These are phyloP conservation scores for Pristiophorus japonicus DNA, from an alignment of 2,113 vertebrate species.

Conservation along the genomic window DNA sequence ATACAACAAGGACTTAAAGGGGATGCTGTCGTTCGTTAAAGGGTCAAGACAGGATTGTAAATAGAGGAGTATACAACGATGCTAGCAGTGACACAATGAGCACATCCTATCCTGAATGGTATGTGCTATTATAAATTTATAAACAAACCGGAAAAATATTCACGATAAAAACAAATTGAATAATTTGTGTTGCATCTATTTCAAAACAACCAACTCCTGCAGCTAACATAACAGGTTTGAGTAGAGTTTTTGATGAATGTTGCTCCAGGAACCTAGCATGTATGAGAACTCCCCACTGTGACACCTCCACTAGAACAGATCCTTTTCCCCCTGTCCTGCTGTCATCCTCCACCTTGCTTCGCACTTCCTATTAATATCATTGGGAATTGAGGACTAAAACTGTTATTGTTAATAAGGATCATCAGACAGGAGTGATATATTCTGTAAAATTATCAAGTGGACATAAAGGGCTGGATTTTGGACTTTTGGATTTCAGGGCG, in stretches of 20 bases:
- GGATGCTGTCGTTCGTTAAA: not conserved
- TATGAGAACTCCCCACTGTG: not conserved
- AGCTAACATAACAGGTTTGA: not conserved
- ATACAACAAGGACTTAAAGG: not conserved
- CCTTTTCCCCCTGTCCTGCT: not conserved
- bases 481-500: no score
- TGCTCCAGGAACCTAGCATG: not conserved
- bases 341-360: not conserved
- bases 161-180: not conserved
- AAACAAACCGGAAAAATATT: not conserved
- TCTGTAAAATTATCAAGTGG: not conserved
- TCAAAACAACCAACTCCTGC: not conserved
- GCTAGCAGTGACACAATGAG: not conserved
- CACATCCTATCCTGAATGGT: not conserved
- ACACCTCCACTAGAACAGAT: not conserved
- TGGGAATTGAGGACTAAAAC: not conserved
- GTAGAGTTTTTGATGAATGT: slow-evolving; percentile 16
- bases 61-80: not conserved
- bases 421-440: not conserved
- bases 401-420: no score
- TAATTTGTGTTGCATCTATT: not conserved
- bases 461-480: not conserved
- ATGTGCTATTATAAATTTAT: not conserved
- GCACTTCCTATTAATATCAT: not conserved
- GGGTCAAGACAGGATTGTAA: not conserved